These are phyloP conservation scores for Oncorhynchus mykiss DNA, from an alignment of 2,113 vertebrate genomes.

Conservation along the genomic window DNA sequence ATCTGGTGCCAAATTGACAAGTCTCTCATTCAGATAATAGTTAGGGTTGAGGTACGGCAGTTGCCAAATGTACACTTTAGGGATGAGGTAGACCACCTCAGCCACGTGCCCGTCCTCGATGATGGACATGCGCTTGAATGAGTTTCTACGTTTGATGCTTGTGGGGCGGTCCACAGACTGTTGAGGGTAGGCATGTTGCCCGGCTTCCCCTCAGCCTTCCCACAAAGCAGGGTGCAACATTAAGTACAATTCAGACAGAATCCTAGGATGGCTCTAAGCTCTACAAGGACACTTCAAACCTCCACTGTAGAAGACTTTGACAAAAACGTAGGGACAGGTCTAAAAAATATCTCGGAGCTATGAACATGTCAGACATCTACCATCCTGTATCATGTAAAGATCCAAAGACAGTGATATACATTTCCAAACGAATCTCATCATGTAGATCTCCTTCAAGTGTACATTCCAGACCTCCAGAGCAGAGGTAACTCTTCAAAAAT, in stretches of 20 bases:
- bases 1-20: slow-evolving; percentile 44
- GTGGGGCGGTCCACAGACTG: slow-evolving; percentile 76
- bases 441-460: not conserved
- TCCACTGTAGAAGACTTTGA: not conserved
- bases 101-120: slow-evolving; percentile 79
- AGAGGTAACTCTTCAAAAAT: not conserved
- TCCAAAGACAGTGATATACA: not conserved
- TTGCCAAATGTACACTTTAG: slow-evolving; percentile 80
- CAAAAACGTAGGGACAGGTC: not conserved
- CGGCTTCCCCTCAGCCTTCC: slow-evolving; percentile 23
- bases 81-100: slow-evolving; percentile 77
- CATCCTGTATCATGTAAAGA: not conserved
- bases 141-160: slow-evolving; percentile 74
- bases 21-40: slow-evolving; percentile 76
- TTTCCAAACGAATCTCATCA: not conserved
- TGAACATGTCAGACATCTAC: not conserved
- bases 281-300: not conserved
- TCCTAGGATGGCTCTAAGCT: slow-evolving; percentile 13
- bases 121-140: slow-evolving; percentile 75
- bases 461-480: not conserved
- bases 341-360: not conserved
- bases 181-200: slow-evolving; percentile 79
- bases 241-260: slow-evolving; percentile 2
- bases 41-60: slow-evolving; percentile 80
- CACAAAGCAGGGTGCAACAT: slow-evolving; percentile 49